phyloP scores from a whole-genome alignment of 2,113 vertebrate genomes.

The Colius striatus region DNA sequence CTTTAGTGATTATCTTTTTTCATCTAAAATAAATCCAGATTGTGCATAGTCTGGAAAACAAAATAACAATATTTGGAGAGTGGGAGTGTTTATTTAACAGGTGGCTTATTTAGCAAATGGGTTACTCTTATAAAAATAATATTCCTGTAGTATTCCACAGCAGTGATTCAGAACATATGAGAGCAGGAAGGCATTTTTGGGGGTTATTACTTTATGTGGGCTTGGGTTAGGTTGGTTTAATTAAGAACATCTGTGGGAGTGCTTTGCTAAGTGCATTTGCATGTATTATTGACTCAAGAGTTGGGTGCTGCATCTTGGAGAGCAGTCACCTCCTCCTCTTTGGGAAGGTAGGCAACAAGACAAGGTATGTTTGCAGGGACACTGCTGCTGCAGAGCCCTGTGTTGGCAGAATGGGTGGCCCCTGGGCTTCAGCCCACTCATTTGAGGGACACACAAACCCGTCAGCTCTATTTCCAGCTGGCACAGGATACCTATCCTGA shows the following conservation, averaged over 20 bases:
- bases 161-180: background rate
- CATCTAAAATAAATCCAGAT: slow-evolving; percentile 64
- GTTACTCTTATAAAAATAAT: background rate
- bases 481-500: too few relatives aligned
- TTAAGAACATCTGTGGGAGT: slow-evolving; percentile 27
- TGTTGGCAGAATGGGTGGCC: background rate
- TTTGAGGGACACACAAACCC: background rate
- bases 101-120: slow-evolving; percentile 53
- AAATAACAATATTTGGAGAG: slow-evolving; percentile 59
- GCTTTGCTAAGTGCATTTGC: background rate
- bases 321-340: too few relatives aligned
- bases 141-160: slow-evolving; percentile 9
- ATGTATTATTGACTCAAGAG: background rate
- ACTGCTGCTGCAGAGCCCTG: background rate
- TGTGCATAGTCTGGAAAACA: slow-evolving; percentile 51
- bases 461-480: too few relatives aligned
- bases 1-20: slow-evolving; percentile 33
- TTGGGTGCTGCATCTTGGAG: background rate
- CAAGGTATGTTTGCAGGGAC: background rate
- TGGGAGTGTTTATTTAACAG: slow-evolving; percentile 57
- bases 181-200: background rate
- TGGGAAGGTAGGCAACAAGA: background rate
- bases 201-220: background rate
- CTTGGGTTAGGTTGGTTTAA: background rate
- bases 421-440: background rate